These are phyloP conservation scores for Notolabrus celidotus DNA, from an alignment of 2,797 vertebrate genomes.

Conservation along the genomic window DNA sequence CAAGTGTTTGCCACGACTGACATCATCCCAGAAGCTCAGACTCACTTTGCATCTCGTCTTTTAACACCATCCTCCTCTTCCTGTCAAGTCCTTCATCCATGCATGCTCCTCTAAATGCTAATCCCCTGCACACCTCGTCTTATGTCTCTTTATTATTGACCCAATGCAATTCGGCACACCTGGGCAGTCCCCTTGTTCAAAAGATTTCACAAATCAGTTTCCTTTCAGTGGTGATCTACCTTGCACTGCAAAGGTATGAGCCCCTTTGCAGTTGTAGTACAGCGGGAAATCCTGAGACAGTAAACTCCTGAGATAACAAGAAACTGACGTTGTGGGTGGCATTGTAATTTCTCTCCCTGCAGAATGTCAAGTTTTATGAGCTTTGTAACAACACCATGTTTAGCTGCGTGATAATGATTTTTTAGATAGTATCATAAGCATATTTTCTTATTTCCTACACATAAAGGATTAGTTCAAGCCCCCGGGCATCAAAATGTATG, in stretches of 20 bases:
- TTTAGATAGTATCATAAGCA: background rate
- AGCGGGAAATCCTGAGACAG: background rate
- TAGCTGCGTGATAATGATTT: slow-evolving; percentile 1
- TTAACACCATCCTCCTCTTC: slow-evolving; percentile 38
- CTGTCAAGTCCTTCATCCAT: slow-evolving; percentile 27
- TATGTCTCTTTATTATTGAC: slow-evolving; percentile 10
- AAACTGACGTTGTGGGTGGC: too few species aligned
- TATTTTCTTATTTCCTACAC: background rate
- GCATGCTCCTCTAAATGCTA: slow-evolving; percentile 42
- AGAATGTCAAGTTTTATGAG: background rate
- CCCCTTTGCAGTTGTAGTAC: background rate
- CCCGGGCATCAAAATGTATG: background rate
- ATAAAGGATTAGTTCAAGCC: too few species aligned
- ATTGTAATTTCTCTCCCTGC: background rate
- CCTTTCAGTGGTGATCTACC: background rate
- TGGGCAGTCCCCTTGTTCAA: slow-evolving; percentile 14
- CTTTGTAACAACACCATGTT: background rate
- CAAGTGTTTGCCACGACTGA: slow-evolving; percentile 39
- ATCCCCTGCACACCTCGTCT: slow-evolving; percentile 20
- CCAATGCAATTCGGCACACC: slow-evolving; percentile 42
- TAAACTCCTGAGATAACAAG: background rate
- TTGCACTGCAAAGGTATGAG: background rate
- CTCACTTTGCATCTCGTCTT: slow-evolving; percentile 47
- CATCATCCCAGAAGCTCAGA: slow-evolving; percentile 55
- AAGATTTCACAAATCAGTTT: background rate